Base-by-base conservation (phyloP, 1,140 invertebrate genomes). In the Calephelis virginiensis region DNA sequence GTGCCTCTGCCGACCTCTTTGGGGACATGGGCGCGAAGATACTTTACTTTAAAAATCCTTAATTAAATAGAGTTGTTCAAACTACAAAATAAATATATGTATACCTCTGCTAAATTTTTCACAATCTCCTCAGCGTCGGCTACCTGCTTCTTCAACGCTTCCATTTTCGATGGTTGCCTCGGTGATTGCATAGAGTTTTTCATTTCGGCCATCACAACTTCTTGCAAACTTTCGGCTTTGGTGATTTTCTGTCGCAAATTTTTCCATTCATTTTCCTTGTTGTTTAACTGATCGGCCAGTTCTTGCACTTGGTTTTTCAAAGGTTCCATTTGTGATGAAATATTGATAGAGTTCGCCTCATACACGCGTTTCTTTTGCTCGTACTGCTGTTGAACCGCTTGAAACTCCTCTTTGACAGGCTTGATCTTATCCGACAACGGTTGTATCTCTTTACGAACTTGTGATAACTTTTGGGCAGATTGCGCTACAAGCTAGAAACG, bases 221-320 rank as follows among this genome's bases (percentile, higher is more conserved):
- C 89, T 82, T 92, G 86, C 63, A 92, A 85, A 83, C 82, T 88
- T 78, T 92, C 91, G 5, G 90, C 89, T 74, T 92, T 92, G 75
- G 87, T 88, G 60, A 92, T 92, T 76, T 89, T 89, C 77, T 92
- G 90, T 50, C 85, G 75, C 69, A 92, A 80, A 67, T 85, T 90
- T 83, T 92, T 92, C 91, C 91, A 92, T 83, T 92, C 90, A 13
- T 90, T 85, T 74, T 92, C 91, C 66, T 91, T 91, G 64, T 69
- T 78, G 72, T 90, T 90, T 65, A 92, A 73, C 66, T 84, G 81
- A 72, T 91, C 83, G 61, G 82, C 83, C 67, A 92, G 76, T 48
- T 85, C 82, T 70, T 85, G 87, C 37, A 91, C 85, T 81, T 88
- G 80, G 63, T 79, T 83, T 70, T 88, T 91, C 28, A 92, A 71